Conservation (phyloP, 2,113 vertebrate species). For the Cricetomys ansorgei region DNA sequence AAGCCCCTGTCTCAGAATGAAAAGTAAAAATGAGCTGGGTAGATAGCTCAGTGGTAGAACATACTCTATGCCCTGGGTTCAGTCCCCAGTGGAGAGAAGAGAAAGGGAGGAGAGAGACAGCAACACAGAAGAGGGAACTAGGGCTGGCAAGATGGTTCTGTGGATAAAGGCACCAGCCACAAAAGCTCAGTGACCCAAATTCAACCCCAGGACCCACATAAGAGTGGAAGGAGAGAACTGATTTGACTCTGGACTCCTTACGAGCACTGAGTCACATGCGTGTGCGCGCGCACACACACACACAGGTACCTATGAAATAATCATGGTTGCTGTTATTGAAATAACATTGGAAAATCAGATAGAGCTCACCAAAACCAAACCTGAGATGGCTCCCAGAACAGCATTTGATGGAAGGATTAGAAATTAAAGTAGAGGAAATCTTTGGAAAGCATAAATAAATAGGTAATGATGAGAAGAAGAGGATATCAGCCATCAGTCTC, state of each 20-base stretch:
- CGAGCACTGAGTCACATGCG: not conserved
- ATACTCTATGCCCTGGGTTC: not conserved
- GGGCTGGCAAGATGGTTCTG: not conserved
- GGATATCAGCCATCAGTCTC: not conserved
- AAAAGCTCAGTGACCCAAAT: not conserved
- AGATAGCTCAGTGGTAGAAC: not conserved
- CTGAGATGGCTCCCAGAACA: not conserved
- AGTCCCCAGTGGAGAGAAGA: not conserved
- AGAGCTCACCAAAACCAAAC: not conserved
- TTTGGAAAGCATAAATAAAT: not conserved
- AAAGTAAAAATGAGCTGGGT: not conserved
- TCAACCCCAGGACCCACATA: not conserved
- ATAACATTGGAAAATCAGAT: not conserved
- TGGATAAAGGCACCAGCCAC: not conserved
- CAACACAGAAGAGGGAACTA: not conserved
- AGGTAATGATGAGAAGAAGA: not conserved
- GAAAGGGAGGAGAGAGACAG: not conserved
- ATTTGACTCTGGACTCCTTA: not conserved
- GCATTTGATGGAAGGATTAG: not conserved
- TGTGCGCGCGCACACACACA: fast-evolving
- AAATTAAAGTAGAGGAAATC: not conserved
- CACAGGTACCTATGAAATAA: not conserved
- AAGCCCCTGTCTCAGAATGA: not conserved
- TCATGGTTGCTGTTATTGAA: not conserved
- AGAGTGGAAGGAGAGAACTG: not conserved